phyloP scores from a whole-genome alignment of 2,888 invertebrate species.

The Scaptomyza parva region DNA sequence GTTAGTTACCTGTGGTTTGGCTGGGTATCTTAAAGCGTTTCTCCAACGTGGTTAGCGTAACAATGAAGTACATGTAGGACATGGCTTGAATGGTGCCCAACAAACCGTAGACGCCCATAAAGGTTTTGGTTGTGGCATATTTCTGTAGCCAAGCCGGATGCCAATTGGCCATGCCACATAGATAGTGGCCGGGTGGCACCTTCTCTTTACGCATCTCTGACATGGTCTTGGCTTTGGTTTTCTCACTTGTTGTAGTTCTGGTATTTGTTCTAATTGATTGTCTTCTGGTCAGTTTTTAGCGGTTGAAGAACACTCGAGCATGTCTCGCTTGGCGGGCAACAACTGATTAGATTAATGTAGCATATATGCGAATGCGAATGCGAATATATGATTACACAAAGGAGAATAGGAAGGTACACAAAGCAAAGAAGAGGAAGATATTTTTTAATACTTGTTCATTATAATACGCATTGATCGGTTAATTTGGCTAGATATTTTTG shows the following conservation, averaged over 20 bases:
- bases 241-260: neutral
- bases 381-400: slow-evolving; percentile 25
- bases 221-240: slow-evolving; percentile 32
- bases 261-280: slow-evolving; percentile 9
- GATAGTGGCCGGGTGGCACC: slow-evolving; percentile 62
- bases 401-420: neutral
- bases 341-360: slow-evolving; percentile 34
- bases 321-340: slow-evolving; percentile 17
- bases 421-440: neutral
- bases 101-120: slow-evolving; percentile 87
- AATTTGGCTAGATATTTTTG: neutral
- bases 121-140: slow-evolving; percentile 87
- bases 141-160: slow-evolving; percentile 87
- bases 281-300: slow-evolving; percentile 20
- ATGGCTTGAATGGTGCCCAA: slow-evolving; percentile 88
- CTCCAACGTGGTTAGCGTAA: slow-evolving; percentile 88
- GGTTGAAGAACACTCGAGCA: slow-evolving; percentile 33
- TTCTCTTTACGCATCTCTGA: slow-evolving; percentile 54
- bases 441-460: neutral
- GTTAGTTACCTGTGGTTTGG: slow-evolving; percentile 87
- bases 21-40: slow-evolving; percentile 89
- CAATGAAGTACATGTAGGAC: slow-evolving; percentile 88
- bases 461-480: neutral
- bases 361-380: neutral
- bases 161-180: slow-evolving; percentile 87